Base-by-base conservation (phyloP, 2,113 vertebrate species). In the Pontoporia blainvillei region DNA sequence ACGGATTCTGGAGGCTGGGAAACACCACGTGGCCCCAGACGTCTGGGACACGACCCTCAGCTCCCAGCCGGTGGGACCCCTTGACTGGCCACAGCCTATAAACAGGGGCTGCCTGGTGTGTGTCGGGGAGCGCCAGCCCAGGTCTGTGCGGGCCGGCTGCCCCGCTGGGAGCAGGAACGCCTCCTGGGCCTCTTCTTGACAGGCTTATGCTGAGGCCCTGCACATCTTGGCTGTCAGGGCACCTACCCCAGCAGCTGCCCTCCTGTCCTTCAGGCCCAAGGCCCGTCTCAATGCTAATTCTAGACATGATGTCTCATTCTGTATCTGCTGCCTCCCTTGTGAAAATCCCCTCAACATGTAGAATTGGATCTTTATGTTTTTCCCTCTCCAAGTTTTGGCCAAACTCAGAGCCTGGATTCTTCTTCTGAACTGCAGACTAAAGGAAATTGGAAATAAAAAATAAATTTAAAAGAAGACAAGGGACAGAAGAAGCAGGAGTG, bases 41-140 rank as follows among this genome's bases (percentile, higher is more conserved):
- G 31, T 41, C 41, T 12, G 7, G 2, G 17, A 54, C 21, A 10
- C 17, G 21, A 8, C 14, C 13, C 4, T 7, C 0, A 1, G n/a
- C 44, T 25, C 34, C n/a, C 1, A 1, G 11, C 8, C 8, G 27
- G 4, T 21, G 6, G 12, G 1, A 34, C 52, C 39, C 0, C 84
- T 2, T 5, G 34, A 17, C 6, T 0, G 1, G 52, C 5, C 17
- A 34, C 69, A 6, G 1, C 62, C 36, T 2, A 8, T 31, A 61
- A 36, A 7, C n/a, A 2, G 23, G 6, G 21, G 9, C 11, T 1
- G 5, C 4, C 0, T 1, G 2, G 17, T 1, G 13, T 10, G 0
- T 4, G 1, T 17, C 2, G 4, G 39, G 39, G 46, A n/a, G 18
- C 71, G 1, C 4, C 41, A 27, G 76, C 44, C 20, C 5, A 0